Conservation (phyloP, 64 coral and sea anemone genomes). For the Acropora tenuis region DNA sequence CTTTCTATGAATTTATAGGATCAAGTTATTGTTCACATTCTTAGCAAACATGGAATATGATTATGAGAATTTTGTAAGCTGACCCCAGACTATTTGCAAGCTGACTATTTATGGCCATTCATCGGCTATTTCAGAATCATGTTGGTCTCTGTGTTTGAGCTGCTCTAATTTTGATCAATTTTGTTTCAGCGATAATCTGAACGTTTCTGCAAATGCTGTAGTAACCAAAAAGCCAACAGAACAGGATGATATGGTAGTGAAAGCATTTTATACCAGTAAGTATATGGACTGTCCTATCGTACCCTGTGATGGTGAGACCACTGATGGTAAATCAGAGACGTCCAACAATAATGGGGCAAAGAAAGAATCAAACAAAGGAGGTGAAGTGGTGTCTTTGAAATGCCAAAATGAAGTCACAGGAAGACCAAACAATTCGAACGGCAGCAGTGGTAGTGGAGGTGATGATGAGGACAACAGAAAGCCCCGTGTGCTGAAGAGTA, state of each 20-base stretch:
- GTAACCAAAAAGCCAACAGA: neutral
- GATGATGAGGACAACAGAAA: conserved; percentile 12
- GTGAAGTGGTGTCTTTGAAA: neutral
- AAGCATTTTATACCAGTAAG: too few relatives aligned
- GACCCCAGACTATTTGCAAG: too few relatives aligned
- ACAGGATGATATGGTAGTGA: neutral
- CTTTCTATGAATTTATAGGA: too few relatives aligned
- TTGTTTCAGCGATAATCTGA: neutral
- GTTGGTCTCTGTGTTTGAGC: too few relatives aligned
- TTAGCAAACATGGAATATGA: too few relatives aligned
- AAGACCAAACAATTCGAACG: neutral
- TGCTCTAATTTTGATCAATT: neutral
- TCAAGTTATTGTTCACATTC: too few relatives aligned
- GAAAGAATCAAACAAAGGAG: neutral
- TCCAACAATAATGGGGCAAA: neutral
- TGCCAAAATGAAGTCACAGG: neutral
- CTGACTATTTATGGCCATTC: too few relatives aligned
- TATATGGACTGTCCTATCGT: too few relatives aligned
- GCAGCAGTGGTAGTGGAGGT: neutral
- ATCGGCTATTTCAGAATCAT: too few relatives aligned
- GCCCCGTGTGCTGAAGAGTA: neutral
- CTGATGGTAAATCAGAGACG: neutral
- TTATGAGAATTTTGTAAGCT: too few relatives aligned
- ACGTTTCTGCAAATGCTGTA: neutral
- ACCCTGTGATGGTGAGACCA: neutral